A percentile compares a stretch with the other conserved stretches of the same genome.
phyloP scores from a whole-genome alignment of 2,888 invertebrate species.

The Lobophora halterata region DNA sequence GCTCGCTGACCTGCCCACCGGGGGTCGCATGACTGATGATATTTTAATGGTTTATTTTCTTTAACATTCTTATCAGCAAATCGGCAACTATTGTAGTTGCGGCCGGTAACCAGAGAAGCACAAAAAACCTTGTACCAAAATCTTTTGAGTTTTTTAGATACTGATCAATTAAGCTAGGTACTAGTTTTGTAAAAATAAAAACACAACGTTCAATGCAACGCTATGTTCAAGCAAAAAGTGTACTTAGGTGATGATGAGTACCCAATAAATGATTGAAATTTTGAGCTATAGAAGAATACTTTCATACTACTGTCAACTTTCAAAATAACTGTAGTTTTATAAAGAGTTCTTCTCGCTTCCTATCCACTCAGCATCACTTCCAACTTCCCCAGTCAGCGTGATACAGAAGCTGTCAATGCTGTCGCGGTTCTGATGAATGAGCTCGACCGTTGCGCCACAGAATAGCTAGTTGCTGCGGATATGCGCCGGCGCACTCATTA shows the following conservation, averaged over 20 bases:
- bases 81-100: constrained; percentile 69
- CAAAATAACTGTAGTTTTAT: not conserved
- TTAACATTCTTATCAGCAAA: constrained; percentile 74
- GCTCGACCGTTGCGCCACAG: constrained; percentile 68
- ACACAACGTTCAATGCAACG: not conserved
- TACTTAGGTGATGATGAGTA: not conserved
- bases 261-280: no score
- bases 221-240: not conserved
- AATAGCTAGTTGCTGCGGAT: no score
- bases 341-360: constrained; percentile 6
- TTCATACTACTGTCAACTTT: no score
- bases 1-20: constrained; percentile 74
- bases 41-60: constrained; percentile 79
- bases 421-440: constrained; percentile 76
- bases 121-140: constrained; percentile 23
- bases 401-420: constrained; percentile 74
- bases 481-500: constrained; percentile 63
- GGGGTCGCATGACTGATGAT: constrained; percentile 76
- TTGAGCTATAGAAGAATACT: no score
- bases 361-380: constrained; percentile 18
- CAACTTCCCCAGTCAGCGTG: constrained; percentile 37
- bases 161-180: not conserved
- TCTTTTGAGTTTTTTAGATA: constrained; percentile 4
- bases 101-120: constrained; percentile 23
- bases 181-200: not conserved